These are phyloP conservation scores for Lasaia peninsularis DNA, from an alignment of 1,140 invertebrate genomes.

Conservation along the genomic window DNA sequence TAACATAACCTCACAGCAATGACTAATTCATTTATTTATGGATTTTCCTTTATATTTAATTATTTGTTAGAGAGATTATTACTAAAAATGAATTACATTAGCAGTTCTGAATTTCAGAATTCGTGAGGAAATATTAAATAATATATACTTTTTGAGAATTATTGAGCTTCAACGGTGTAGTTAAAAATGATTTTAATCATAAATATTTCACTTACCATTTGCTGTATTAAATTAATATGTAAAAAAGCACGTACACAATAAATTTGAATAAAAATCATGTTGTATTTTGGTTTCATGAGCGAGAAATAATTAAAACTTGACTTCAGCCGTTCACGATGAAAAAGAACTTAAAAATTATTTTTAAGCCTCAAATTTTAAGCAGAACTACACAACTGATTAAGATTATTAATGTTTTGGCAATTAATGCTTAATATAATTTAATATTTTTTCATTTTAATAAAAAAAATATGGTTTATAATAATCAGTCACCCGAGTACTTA, in stretches of 20 bases:
- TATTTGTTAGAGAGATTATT: not conserved
- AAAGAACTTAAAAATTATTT: not conserved
- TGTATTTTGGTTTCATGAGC: not conserved
- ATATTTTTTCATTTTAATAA: not conserved
- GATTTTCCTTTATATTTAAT: not conserved
- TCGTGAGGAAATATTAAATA: not conserved
- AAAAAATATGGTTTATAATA: not conserved
- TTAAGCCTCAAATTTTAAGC: not conserved
- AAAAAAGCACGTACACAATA: not conserved
- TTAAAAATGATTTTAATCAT: too few species aligned
- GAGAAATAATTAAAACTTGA: not conserved
- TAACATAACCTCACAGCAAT: slow-evolving; percentile 51
- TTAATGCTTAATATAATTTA: not conserved
- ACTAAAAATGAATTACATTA: not conserved
- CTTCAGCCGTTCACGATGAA: not conserved
- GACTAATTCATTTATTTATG: not conserved
- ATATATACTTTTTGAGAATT: not conserved
- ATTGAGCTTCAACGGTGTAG: not conserved
- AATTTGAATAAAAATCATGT: not conserved
- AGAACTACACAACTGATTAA: not conserved
- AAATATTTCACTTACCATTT: too few species aligned
- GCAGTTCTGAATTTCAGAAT: not conserved
- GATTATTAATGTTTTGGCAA: not conserved
- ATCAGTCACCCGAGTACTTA: not conserved
- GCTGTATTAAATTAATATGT: not conserved